Conservation (phyloP, 2,113 vertebrate genomes). For the Sphaerodactylus townsendi region DNA sequence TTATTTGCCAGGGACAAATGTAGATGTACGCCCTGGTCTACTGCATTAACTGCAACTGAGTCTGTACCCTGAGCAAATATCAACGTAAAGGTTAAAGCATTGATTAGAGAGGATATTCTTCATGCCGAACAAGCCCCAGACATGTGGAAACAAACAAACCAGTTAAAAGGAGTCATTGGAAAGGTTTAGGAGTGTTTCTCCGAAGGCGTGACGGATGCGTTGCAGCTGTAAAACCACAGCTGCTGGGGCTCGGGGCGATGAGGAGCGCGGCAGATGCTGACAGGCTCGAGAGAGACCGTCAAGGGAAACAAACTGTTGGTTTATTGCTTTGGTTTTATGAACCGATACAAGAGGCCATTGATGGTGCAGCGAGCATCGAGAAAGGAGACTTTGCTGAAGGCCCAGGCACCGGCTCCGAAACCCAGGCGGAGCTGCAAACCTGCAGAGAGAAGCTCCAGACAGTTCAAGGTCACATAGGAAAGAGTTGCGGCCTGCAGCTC, state of each 20-base stretch:
- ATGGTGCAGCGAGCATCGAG: not conserved
- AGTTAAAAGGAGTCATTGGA: conserved; percentile 3
- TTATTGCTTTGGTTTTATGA: conserved; percentile 15
- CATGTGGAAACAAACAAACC: conserved; percentile 60
- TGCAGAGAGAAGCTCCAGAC: not conserved
- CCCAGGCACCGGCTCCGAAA: fast-evolving
- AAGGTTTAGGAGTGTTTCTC: conserved; percentile 33
- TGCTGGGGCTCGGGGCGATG: not conserved
- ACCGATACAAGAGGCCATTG: conserved; percentile 16
- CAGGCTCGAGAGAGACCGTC: not conserved
- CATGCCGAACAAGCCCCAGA: conserved; percentile 33
- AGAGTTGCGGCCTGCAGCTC: not conserved
- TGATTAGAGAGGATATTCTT: conserved; percentile 58
- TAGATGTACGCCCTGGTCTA: conserved; percentile 47
- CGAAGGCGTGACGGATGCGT: conserved; percentile 11
- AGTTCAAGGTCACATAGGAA: fast-evolving
- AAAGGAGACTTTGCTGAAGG: conserved; percentile 2
- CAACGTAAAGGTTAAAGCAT: conserved; percentile 66
- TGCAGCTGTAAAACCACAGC: conserved; percentile 40
- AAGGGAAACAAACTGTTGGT: not conserved
- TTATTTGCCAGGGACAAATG: conserved; percentile 43
- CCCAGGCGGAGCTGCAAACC: fast-evolving
- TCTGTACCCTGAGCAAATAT: conserved; percentile 60
- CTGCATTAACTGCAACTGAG: conserved; percentile 39
- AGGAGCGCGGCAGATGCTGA: not conserved